Evolutionary conservation across 2,888 invertebrate species (phyloP).

Genomic region (Leucania comma): DNA sequence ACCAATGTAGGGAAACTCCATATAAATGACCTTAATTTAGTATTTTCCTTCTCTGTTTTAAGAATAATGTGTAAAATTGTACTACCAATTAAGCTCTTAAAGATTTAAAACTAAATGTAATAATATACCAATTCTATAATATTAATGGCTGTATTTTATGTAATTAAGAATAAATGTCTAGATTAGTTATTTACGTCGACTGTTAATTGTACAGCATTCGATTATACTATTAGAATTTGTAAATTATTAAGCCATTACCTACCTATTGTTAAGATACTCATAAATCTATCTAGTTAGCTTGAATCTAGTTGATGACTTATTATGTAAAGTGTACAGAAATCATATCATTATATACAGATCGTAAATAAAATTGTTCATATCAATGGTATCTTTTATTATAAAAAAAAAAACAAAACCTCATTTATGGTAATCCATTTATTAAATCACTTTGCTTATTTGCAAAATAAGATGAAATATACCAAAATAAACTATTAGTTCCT

Average conservation of each 20-base stretch:
- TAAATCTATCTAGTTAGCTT: slow-evolving; percentile 89
- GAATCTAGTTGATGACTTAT: slow-evolving; percentile 88
- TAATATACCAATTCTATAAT: slow-evolving; percentile 84
- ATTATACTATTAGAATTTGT: slow-evolving; percentile 84
- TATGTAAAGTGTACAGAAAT: slow-evolving; percentile 90
- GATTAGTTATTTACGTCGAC: slow-evolving; percentile 80
- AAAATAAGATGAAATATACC: too few species aligned
- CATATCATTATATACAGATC: slow-evolving; percentile 89
- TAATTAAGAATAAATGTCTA: slow-evolving; percentile 79
- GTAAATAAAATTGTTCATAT: slow-evolving; percentile 90
- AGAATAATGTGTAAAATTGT: slow-evolving; percentile 73
- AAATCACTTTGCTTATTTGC: too few species aligned
- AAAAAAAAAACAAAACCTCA: slow-evolving; percentile 34
- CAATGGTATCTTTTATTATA: slow-evolving; percentile 74
- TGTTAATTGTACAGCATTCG: slow-evolving; percentile 86
- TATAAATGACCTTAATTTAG: slow-evolving; percentile 73
- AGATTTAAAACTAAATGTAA: slow-evolving; percentile 70
- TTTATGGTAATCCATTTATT: slow-evolving; percentile 10
- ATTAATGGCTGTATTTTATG: slow-evolving; percentile 86
- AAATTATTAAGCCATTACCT: slow-evolving; percentile 88
- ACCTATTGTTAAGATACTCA: slow-evolving; percentile 87
- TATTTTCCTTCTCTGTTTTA: slow-evolving; percentile 70
- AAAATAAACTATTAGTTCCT: too few species aligned
- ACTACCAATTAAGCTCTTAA: slow-evolving; percentile 72
- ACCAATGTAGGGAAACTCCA: slow-evolving; percentile 82